A percentile compares a stretch with the other conserved stretches of the same genome.
These are phyloP conservation scores for Parnassius glacialis DNA, from an alignment of 2,888 invertebrate genomes.

Conservation along the genomic window DNA sequence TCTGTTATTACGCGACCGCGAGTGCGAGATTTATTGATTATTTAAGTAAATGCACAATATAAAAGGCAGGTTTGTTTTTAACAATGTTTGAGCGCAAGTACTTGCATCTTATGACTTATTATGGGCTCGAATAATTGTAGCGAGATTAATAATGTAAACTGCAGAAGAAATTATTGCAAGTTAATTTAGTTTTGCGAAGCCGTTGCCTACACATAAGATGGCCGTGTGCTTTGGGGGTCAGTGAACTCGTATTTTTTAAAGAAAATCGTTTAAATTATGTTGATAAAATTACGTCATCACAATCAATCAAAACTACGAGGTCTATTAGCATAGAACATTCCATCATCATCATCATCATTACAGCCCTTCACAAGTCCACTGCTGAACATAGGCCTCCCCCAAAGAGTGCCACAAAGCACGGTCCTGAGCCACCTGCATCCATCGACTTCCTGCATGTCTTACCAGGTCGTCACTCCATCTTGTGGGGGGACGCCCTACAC, in stretches of 20 bases:
- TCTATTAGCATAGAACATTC: too few species aligned
- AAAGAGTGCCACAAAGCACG: too few species aligned
- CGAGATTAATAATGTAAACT: constrained; percentile 26
- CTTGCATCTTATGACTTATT: constrained; percentile 12
- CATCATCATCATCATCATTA: too few species aligned
- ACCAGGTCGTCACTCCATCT: too few species aligned
- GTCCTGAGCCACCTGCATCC: too few species aligned
- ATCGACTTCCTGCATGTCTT: too few species aligned
- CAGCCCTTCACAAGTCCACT: too few species aligned
- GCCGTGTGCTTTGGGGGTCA: constrained; percentile 5
- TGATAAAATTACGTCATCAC: too few species aligned
- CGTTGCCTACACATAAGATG: constrained; percentile 15
- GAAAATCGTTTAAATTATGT: too few species aligned
- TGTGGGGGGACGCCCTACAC: too few species aligned
- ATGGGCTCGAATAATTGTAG: constrained; percentile 16
- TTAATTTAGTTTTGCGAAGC: constrained; percentile 23
- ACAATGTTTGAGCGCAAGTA: constrained; percentile 6
- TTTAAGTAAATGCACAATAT: constrained; percentile 38
- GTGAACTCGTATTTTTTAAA: constrained; percentile 2
- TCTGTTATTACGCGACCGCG: constrained; percentile 55
- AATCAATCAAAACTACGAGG: too few species aligned
- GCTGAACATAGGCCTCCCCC: too few species aligned
- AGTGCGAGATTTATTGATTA: constrained; percentile 56
- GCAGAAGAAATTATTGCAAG: constrained; percentile 26
- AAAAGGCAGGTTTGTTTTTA: constrained; percentile 31